Percentiles rank a stretch among this genome's conserved stretches.
Evolutionary conservation across 2,797 vertebrate species (phyloP).

Genomic region (Austrolebias charrua): DNA sequence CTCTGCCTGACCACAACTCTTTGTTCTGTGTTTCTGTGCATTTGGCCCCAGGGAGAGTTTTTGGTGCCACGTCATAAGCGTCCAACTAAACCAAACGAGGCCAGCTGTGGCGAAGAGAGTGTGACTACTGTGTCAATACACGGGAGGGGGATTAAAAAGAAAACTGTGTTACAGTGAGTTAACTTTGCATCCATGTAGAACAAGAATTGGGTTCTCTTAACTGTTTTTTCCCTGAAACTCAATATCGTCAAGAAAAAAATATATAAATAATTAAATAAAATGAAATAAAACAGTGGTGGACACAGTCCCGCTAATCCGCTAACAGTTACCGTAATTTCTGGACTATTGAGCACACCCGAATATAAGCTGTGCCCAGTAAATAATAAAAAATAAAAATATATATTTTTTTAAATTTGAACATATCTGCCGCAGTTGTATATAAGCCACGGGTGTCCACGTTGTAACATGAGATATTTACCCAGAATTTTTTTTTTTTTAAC

Average conservation of each 20-base stretch:
- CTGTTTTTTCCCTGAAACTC: constrained; percentile 35
- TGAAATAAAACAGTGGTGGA: no score
- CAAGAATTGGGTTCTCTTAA: constrained; percentile 22
- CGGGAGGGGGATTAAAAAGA: neutral
- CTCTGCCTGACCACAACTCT: constrained; percentile 13
- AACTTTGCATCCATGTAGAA: neutral
- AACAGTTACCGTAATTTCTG: no score
- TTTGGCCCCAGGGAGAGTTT: neutral
- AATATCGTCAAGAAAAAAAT: constrained; percentile 30
- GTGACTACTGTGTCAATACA: neutral
- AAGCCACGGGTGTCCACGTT: no score
- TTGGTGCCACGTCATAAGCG: neutral
- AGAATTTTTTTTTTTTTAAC: no score
- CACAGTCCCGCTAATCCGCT: no score
- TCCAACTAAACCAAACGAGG: neutral
- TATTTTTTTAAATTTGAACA: no score
- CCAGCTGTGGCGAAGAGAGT: neutral
- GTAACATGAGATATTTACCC: no score
- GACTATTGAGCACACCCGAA: no score
- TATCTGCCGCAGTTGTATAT: no score
- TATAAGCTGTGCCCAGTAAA: no score
- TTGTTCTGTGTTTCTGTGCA: constrained; percentile 8
- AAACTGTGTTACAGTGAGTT: no score
- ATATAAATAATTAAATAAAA: neutral
- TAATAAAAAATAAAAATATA: no score